phyloP scores from a whole-genome alignment of 2,797 vertebrate genomes.

The Synanceia verrucosa region DNA sequence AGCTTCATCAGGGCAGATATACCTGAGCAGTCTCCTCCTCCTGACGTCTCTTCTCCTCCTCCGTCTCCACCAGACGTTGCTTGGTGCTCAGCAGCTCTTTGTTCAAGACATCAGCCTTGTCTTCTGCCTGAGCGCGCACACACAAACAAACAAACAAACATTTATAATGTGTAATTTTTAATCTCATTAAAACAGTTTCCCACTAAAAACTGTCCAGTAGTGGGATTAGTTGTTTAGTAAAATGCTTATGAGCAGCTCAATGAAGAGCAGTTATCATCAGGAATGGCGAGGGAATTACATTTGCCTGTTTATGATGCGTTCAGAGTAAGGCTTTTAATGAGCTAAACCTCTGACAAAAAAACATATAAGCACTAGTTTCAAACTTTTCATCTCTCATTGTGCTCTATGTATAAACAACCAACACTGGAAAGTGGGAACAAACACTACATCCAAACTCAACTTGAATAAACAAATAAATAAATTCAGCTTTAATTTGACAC shows the following conservation, averaged over 20 bases:
- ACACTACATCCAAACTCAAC: background rate
- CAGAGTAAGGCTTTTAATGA: background rate
- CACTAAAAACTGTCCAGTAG: background rate
- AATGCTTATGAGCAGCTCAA: background rate
- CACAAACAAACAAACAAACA: constrained; percentile 5
- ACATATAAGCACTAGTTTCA: no score
- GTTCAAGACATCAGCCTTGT: constrained; percentile 97
- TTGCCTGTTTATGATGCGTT: background rate
- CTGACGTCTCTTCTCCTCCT: constrained; percentile 95
- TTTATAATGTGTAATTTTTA: background rate
- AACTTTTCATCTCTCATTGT: no score
- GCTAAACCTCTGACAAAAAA: no score
- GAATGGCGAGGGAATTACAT: background rate
- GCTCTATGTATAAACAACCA: background rate
- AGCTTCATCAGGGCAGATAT: background rate
- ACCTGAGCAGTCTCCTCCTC: constrained; percentile 98
- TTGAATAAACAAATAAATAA: background rate
- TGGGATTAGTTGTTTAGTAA: background rate
- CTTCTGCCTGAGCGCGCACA: constrained; percentile 87
- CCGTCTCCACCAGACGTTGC: constrained; percentile 94
- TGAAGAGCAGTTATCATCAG: background rate
- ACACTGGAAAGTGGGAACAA: background rate
- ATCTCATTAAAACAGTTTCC: background rate
- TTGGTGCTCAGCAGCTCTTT: constrained; percentile 97
- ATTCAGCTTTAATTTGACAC: background rate